Conservation (phyloP, 2,113 vertebrate genomes). For the Jaculus jaculus region DNA sequence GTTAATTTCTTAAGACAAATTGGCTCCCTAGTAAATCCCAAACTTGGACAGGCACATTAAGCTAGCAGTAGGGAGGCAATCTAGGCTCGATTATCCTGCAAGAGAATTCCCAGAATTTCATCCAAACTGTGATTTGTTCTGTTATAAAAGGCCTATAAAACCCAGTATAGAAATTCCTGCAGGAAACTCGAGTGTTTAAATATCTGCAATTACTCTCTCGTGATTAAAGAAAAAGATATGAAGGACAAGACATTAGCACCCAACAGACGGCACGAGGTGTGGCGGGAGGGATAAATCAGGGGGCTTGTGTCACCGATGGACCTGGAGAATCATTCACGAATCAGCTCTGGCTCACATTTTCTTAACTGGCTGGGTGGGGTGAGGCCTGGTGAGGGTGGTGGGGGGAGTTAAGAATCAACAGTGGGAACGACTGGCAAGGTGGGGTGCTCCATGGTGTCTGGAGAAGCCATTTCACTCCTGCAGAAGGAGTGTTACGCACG, state of each 20-base stretch:
- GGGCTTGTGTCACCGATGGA: not conserved
- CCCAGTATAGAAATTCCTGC: conserved; percentile 85
- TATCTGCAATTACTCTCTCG: conserved; percentile 82
- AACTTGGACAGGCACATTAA: conserved; percentile 85
- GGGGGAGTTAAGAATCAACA: too few species aligned
- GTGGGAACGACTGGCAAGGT: not conserved
- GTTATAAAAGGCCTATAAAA: conserved; percentile 87
- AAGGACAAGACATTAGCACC: conserved; percentile 68
- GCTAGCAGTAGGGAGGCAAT: conserved; percentile 86
- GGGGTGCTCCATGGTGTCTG: too few species aligned
- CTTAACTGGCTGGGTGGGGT: not conserved
- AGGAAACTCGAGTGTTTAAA: conserved; percentile 84
- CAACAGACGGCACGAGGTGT: conserved; percentile 40
- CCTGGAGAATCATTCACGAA: not conserved
- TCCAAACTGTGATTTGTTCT: conserved; percentile 86
- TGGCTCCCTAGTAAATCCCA: conserved; percentile 86
- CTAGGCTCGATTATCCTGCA: conserved; percentile 83
- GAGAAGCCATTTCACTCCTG: not conserved
- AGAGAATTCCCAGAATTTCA: conserved; percentile 88
- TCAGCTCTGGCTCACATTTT: not conserved
- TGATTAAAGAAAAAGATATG: conserved; percentile 82
- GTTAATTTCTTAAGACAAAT: conserved; percentile 89
- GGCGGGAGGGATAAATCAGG: not conserved
- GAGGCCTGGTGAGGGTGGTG: not conserved
- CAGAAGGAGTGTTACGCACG: not conserved